phyloP scores from a whole-genome alignment of 1,140 invertebrate species.

The Bathynomus jamesi region DNA sequence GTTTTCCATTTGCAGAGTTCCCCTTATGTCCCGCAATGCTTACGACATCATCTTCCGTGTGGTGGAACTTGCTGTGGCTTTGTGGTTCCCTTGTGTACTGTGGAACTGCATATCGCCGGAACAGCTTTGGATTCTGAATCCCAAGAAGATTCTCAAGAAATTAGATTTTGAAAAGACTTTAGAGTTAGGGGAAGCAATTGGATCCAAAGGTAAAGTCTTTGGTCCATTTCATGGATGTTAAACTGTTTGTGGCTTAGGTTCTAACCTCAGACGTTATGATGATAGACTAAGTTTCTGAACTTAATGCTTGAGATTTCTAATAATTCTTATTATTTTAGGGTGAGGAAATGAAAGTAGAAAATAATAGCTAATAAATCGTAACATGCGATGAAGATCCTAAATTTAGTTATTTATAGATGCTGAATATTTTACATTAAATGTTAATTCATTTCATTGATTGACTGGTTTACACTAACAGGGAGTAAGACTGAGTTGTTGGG shows the following conservation, averaged over 20 bases:
- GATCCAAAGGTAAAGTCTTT: constrained; percentile 17
- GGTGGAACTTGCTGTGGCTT: constrained; percentile 82
- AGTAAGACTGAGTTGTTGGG: constrained; percentile 9
- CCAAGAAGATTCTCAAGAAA: constrained; percentile 57
- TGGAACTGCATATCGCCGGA: constrained; percentile 87
- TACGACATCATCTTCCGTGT: constrained; percentile 83
- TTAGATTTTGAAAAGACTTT: constrained; percentile 33
- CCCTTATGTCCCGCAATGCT: constrained; percentile 78
- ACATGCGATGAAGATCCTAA: no score
- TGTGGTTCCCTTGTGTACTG: constrained; percentile 90
- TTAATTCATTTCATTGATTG: neutral
- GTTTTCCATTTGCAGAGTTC: no score
- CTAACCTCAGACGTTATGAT: no score
- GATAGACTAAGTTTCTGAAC: no score
- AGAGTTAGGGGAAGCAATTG: constrained; percentile 21
- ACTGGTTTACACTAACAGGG: neutral
- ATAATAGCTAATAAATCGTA: no score
- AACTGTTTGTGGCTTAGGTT: no score
- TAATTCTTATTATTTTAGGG: no score
- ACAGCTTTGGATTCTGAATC: constrained; percentile 87
- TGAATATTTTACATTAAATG: neutral
- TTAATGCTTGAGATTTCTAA: no score
- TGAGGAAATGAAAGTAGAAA: no score
- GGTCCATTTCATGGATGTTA: no score
- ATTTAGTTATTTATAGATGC: neutral